phyloP scores from a whole-genome alignment of 2,797 vertebrate species.

The Fistularia tabacaria region DNA sequence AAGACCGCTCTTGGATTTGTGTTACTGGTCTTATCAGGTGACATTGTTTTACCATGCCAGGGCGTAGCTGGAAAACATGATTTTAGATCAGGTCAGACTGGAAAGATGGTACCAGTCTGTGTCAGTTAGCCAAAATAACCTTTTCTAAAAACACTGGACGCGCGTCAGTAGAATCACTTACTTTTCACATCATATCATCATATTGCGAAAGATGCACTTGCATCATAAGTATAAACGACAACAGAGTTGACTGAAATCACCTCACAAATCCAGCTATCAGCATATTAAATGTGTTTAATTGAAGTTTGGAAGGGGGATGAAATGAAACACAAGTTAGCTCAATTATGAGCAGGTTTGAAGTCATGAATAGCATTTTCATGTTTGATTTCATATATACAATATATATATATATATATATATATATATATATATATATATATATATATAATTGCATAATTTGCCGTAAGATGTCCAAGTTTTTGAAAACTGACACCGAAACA shows the following conservation, averaged over 20 bases:
- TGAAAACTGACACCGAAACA: constrained; percentile 52
- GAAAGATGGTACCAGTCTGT: neutral
- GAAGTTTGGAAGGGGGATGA: no score
- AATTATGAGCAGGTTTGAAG: no score
- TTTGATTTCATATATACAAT: no score
- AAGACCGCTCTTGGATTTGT: constrained; percentile 73
- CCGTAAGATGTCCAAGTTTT: neutral
- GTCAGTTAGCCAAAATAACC: no score
- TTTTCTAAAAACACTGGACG: neutral
- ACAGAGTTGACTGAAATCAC: constrained; percentile 1
- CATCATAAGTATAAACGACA: neutral
- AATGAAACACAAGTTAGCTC: no score
- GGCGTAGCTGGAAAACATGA: constrained; percentile 58
- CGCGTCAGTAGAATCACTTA: no score
- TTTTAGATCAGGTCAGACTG: neutral
- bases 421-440: no score
- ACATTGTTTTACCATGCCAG: constrained; percentile 66
- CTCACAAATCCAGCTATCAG: constrained; percentile 21
- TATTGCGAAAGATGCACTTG: no score
- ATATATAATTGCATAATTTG: constrained; percentile 3
- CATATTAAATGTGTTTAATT: constrained; percentile 7
- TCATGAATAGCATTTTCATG: no score
- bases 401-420: no score
- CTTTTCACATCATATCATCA: no score
- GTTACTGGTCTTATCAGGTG: constrained; percentile 75